Conservation (phyloP, 2,888 invertebrate genomes). For the Nemurella pictetii region DNA sequence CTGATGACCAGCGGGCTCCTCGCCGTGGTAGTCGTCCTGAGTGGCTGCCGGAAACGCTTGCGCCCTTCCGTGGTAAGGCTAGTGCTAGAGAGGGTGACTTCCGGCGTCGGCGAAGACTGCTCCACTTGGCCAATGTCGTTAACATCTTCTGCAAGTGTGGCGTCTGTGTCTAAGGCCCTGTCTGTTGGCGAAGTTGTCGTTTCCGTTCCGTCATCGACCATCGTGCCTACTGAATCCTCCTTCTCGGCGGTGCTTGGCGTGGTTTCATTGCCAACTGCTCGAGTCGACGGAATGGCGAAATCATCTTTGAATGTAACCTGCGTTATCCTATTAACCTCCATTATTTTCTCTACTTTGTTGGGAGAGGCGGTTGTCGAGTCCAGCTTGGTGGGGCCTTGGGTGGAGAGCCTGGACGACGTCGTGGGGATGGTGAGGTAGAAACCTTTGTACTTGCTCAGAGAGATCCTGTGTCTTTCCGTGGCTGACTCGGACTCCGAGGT, state of each 20-base stretch:
- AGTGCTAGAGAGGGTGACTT: neutral
- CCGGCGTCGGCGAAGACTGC: neutral
- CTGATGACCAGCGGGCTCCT: constrained; percentile 4
- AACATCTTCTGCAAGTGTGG: neutral
- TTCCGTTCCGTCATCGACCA: neutral
- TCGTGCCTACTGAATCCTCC: constrained; percentile 25
- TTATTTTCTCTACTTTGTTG: constrained; percentile 36
- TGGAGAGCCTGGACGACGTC: neutral
- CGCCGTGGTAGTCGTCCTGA: neutral
- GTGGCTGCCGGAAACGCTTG: neutral
- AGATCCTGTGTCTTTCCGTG: constrained; percentile 54
- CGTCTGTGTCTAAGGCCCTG: neutral
- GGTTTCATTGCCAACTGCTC: neutral
- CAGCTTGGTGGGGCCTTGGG: neutral
- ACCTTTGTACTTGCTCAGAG: constrained; percentile 19
- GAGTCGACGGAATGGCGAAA: neutral
- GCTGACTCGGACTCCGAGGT: constrained; percentile 54
- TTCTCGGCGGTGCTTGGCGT: constrained; percentile 10
- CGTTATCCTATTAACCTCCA: constrained; percentile 39
- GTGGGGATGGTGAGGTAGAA: constrained; percentile 18
- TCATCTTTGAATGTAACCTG: constrained; percentile 37
- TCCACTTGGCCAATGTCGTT: neutral
- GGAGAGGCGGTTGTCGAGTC: constrained; percentile 18
- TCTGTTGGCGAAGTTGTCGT: neutral
- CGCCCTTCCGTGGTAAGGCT: neutral